These are phyloP conservation scores for Dromaius novaehollandiae DNA, from an alignment of 2,113 vertebrate genomes.

Conservation along the genomic window DNA sequence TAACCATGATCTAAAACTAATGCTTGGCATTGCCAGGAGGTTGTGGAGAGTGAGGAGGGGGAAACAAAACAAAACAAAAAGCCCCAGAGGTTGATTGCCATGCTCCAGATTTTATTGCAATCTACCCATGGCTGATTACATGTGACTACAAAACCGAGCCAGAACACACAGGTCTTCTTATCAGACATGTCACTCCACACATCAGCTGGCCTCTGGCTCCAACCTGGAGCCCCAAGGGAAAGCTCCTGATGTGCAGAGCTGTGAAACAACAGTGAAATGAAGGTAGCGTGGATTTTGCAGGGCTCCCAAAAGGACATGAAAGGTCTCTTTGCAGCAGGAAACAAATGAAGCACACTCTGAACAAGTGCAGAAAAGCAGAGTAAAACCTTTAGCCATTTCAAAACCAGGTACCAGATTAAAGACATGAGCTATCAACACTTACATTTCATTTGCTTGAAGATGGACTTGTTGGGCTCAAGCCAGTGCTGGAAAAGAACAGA, in stretches of 20 bases:
- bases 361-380: not conserved
- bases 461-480: conserved; percentile 95
- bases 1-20: not conserved
- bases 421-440: conserved; percentile 76
- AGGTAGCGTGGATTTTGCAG: not conserved
- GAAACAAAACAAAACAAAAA: not conserved
- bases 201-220: not conserved
- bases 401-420: not conserved
- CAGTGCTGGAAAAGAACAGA: conserved; percentile 87
- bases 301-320: not conserved
- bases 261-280: not conserved
- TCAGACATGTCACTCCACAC: not conserved
- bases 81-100: not conserved
- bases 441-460: conserved; percentile 99
- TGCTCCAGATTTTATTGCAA: not conserved
- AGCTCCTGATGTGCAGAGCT: not conserved
- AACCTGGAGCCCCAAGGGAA: not conserved
- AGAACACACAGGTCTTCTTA: not conserved
- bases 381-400: not conserved
- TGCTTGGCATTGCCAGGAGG: not conserved
- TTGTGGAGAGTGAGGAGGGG: not conserved
- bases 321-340: not conserved
- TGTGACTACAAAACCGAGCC: not conserved
- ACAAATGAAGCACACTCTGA: not conserved
- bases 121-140: not conserved